These are phyloP conservation scores for Astyanax mexicanus DNA, from an alignment of 2,797 vertebrate genomes.

Conservation along the genomic window DNA sequence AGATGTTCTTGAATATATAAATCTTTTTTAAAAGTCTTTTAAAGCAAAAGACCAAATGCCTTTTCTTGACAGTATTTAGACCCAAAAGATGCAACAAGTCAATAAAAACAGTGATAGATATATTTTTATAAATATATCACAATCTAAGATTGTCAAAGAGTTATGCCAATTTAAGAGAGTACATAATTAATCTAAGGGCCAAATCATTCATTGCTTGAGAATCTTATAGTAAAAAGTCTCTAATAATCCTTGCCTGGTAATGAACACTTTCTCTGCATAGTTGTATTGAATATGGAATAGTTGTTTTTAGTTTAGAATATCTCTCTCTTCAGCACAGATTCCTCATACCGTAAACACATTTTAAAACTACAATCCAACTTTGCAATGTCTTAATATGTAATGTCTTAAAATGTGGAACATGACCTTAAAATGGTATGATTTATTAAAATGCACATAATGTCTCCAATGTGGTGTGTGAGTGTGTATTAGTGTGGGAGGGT, in stretches of 20 bases:
- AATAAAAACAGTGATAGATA: too few relatives aligned
- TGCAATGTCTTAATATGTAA: not conserved
- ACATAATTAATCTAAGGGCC: not conserved
- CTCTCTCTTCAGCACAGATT: constrained; percentile 7
- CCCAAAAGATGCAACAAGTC: constrained; percentile 33
- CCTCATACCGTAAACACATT: too few relatives aligned
- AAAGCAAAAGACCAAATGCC: constrained; percentile 45
- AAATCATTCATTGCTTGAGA: constrained; percentile 26
- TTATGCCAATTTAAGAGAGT: constrained; percentile 12
- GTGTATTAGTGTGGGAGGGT: constrained; percentile 9
- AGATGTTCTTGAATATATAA: constrained; percentile 45
- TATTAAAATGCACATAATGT: too few relatives aligned
- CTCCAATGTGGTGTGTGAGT: too few relatives aligned
- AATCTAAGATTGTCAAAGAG: constrained; percentile 18
- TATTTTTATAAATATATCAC: too few relatives aligned
- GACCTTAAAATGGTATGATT: too few relatives aligned
- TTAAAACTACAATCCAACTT: not conserved
- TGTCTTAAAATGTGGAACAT: too few relatives aligned
- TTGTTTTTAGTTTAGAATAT: constrained; percentile 9
- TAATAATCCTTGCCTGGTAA: constrained; percentile 10
- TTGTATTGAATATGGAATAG: constrained; percentile 18
- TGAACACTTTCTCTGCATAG: constrained; percentile 16
- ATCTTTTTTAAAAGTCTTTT: constrained; percentile 16
- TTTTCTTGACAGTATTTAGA: constrained; percentile 19
- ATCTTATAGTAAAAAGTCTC: not conserved